Base-by-base conservation (phyloP, 1,140 invertebrate species). In the Portunus trituberculatus region DNA sequence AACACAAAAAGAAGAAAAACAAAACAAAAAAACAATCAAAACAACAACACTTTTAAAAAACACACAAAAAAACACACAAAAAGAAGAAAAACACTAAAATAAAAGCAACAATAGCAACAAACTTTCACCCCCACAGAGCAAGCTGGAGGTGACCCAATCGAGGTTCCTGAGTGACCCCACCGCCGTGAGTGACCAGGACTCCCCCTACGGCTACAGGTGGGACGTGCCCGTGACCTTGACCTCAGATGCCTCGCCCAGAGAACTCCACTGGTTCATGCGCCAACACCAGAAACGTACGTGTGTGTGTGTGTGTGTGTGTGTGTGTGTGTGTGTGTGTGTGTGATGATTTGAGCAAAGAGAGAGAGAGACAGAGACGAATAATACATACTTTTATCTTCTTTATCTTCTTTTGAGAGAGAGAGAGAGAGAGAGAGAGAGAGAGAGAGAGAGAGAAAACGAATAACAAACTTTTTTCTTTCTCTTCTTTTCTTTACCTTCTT, bases 91-190 rank as follows among this genome's bases (percentile, higher is more conserved):
- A n/a, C n/a, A n/a, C n/a, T n/a, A n/a, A n/a, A n/a, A 12, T n/a
- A 3, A n/a, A 20, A 48, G 3, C 12, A n/a, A 0, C 89, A 39
- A 20, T 28, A 48, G 31, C 6, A 1, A 90, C 88, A n/a, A 4
- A 39, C 6, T 8, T 12, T 46, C 32, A 46, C 39, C 25, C 8
- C 45, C 89, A 8, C 91, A 96, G n/a, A 97, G 97, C 82, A 97
- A 97, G 10, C 98, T 98, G 92, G 97, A 97, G 7, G 97, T 99
- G 0, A 98, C 97, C 0, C 98, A 99, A 96, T 97, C 98, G 95
- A 97, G 98, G 96, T 99, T 98, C 96, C 97, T 98, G 0, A 97
- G 97, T 0, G 98, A 98, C 97, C 97, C 97, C 0, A 97, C 98
- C 91, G 97, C 97, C 4, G 96, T 48, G n/a, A 94, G 95, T 28